Percentiles rank a stretch among this genome's conserved stretches.
Evolutionary conservation across 2,888 invertebrate genomes (phyloP).

Genomic region (Dynastes grantii): DNA sequence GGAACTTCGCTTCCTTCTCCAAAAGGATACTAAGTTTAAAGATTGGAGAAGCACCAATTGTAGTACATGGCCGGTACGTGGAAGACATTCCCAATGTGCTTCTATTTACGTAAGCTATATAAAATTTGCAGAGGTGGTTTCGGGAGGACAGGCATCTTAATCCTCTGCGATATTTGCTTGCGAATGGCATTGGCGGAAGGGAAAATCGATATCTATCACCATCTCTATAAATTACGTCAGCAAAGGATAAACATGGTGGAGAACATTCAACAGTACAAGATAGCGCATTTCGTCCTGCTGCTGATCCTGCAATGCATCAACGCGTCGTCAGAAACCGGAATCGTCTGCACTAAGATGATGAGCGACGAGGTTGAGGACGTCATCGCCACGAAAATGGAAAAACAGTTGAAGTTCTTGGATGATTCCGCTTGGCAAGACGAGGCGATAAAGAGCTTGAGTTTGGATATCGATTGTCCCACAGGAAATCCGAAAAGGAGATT

Average conservation of each 20-base stretch:
- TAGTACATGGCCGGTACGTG: slow-evolving; percentile 72
- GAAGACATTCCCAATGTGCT: neutral
- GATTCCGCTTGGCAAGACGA: slow-evolving; percentile 69
- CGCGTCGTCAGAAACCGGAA: slow-evolving; percentile 63
- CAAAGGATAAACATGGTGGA: slow-evolving; percentile 69
- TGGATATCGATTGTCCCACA: slow-evolving; percentile 45
- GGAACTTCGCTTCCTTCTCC: slow-evolving; percentile 55
- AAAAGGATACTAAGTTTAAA: slow-evolving; percentile 66
- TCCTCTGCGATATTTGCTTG: slow-evolving; percentile 74
- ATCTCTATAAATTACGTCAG: slow-evolving; percentile 63
- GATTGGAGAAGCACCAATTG: slow-evolving; percentile 63
- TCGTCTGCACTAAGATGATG: slow-evolving; percentile 62
- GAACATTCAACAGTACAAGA: slow-evolving; percentile 70
- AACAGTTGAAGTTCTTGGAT: slow-evolving; percentile 65
- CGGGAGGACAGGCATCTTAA: slow-evolving; percentile 76
- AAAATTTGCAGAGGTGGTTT: slow-evolving; percentile 73
- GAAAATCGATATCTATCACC: slow-evolving; percentile 63
- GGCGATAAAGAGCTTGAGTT: slow-evolving; percentile 63
- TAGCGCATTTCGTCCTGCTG: slow-evolving; percentile 70
- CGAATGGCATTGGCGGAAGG: slow-evolving; percentile 70
- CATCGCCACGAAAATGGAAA: slow-evolving; percentile 61
- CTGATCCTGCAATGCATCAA: slow-evolving; percentile 65
- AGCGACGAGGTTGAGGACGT: slow-evolving; percentile 61
- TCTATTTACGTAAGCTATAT: too few relatives aligned
- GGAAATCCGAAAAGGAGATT: slow-evolving; percentile 67